phyloP scores from a whole-genome alignment of 2,888 invertebrate species.

The Hymenopus coronatus region DNA sequence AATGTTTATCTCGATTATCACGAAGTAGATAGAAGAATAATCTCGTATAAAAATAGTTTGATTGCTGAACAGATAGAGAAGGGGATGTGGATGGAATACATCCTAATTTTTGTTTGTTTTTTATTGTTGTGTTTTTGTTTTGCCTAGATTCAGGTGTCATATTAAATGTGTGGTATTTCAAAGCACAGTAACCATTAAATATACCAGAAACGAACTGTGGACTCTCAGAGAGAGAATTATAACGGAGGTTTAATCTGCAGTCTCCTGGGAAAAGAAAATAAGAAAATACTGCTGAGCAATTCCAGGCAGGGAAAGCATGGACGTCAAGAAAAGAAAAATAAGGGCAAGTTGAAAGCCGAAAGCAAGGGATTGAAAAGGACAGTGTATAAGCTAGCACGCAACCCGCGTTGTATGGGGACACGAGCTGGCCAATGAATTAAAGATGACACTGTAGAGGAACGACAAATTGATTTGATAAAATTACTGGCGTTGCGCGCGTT shows the following conservation, averaged over 20 bases:
- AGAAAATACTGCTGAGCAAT: slow-evolving; percentile 27
- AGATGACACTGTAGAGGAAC: slow-evolving; percentile 29
- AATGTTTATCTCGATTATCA: too few relatives aligned
- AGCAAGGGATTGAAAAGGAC: neutral
- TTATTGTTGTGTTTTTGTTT: too few relatives aligned
- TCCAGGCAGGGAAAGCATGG: slow-evolving; percentile 28
- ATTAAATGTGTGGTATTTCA: neutral
- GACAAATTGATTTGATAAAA: slow-evolving; percentile 34
- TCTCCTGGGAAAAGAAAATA: neutral
- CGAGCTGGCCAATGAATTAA: slow-evolving; percentile 30
- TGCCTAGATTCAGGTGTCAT: neutral
- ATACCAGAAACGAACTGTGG: neutral
- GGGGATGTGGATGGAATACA: too few relatives aligned
- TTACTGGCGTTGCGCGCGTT: slow-evolving; percentile 24
- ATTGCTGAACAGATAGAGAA: too few relatives aligned
- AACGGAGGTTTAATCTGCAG: neutral
- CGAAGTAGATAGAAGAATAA: too few relatives aligned
- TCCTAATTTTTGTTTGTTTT: too few relatives aligned
- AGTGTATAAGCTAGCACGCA: neutral
- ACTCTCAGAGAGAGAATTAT: neutral
- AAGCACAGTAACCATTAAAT: neutral
- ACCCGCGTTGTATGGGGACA: neutral
- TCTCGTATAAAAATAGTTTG: too few relatives aligned
- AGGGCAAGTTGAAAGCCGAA: neutral
- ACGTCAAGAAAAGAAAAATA: slow-evolving; percentile 7